A percentile compares a stretch with the other conserved stretches of the same genome.
phyloP scores from a whole-genome alignment of 2,888 invertebrate genomes.

The Phragmatobia fuliginosa region DNA sequence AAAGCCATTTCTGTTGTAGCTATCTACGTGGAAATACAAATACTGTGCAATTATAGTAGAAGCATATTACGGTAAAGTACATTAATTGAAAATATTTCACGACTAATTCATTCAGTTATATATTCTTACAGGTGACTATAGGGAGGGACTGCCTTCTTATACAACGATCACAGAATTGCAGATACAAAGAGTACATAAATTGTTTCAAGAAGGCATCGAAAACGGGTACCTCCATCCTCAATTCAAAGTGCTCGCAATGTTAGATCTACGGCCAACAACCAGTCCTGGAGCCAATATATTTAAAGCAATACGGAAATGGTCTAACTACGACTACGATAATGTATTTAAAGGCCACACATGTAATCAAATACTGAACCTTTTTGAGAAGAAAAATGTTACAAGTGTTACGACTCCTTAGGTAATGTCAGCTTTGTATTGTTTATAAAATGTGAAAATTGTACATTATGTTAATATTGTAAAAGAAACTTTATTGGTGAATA shows the following conservation, averaged over 20 bases:
- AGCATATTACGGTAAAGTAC: neutral
- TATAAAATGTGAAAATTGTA: too few species aligned
- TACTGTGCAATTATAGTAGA: too few species aligned
- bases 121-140: constrained; percentile 71
- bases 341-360: constrained; percentile 59
- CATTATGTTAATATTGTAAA: too few species aligned
- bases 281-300: constrained; percentile 74
- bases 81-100: neutral
- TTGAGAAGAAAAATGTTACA: constrained; percentile 3
- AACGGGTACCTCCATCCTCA: constrained; percentile 62
- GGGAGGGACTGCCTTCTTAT: constrained; percentile 57
- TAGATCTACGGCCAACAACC: constrained; percentile 57
- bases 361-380: constrained; percentile 51
- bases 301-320: constrained; percentile 59
- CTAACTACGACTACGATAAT: constrained; percentile 60
- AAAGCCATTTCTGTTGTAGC: too few species aligned
- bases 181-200: constrained; percentile 56
- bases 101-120: too few species aligned
- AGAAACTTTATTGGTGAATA: too few species aligned
- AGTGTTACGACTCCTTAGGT: neutral
- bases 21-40: too few species aligned
- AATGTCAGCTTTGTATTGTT: too few species aligned
- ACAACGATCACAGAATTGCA: constrained; percentile 63
- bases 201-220: constrained; percentile 68
- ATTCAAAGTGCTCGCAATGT: constrained; percentile 68